These are phyloP conservation scores for Alces alces DNA, from an alignment of 2,113 vertebrate genomes.

Conservation along the genomic window DNA sequence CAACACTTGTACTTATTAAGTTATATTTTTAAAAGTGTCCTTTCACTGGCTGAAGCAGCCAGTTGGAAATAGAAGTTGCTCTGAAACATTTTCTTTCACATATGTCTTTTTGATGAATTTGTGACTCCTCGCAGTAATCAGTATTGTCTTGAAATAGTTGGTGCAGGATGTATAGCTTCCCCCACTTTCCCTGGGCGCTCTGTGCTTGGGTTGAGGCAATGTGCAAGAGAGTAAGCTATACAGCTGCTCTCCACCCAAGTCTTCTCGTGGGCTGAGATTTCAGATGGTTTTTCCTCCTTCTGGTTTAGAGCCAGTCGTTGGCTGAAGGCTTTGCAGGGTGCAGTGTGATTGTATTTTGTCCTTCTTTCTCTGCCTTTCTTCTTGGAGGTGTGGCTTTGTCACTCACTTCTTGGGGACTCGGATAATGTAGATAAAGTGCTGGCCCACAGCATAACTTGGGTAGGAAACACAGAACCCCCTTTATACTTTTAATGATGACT, in stretches of 20 bases:
- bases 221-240: no score
- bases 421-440: neutral
- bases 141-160: neutral
- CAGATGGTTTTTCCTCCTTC: neutral
- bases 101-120: neutral
- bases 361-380: neutral
- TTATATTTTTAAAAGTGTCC: neutral
- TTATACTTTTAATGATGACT: neutral
- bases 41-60: neutral
- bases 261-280: neutral
- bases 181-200: neutral
- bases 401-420: neutral
- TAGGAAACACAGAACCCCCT: neutral
- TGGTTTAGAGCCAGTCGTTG: neutral
- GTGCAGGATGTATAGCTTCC: neutral
- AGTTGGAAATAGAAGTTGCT: constrained; percentile 12
- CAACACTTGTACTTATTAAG: neutral
- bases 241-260: neutral
- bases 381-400: neutral
- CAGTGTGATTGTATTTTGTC: neutral
- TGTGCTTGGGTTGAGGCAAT: neutral
- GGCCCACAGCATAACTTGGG: neutral
- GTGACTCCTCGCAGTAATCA: neutral
- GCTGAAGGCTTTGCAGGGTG: neutral
- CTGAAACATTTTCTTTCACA: neutral